These are phyloP conservation scores for fruit fly (Drosophila melanogaster) DNA, from an alignment of 1,140 invertebrate species.

Conservation along the genomic window DNA sequence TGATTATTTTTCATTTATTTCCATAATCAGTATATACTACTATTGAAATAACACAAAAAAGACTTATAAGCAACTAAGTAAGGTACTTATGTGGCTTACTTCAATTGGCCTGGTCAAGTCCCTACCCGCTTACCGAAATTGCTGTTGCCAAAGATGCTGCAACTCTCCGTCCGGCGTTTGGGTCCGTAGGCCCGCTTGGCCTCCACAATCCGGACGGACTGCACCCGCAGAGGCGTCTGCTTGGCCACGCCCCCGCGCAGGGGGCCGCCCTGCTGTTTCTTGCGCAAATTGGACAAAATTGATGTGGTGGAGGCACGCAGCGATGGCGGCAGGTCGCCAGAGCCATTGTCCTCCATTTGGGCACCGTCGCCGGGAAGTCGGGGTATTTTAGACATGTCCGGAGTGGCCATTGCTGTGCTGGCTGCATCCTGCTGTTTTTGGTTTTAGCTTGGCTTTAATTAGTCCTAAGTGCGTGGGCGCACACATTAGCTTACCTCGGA, in stretches of 20 bases:
- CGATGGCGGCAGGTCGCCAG: slow-evolving; percentile 65
- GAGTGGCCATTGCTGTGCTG: slow-evolving; percentile 36
- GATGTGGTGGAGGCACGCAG: slow-evolving; percentile 73
- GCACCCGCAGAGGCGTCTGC: slow-evolving; percentile 74
- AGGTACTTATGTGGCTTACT: background rate
- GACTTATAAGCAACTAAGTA: background rate
- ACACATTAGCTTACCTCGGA: slow-evolving; percentile 62
- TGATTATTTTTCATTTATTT: too few relatives aligned
- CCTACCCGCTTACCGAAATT: slow-evolving; percentile 69
- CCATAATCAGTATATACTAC: background rate
- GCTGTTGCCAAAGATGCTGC: slow-evolving; percentile 81
- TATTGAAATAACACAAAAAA: too few relatives aligned
- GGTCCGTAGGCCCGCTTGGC: slow-evolving; percentile 69
- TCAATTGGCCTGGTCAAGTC: background rate
- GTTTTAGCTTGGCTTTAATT: slow-evolving; percentile 72
- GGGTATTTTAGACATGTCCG: slow-evolving; percentile 84
- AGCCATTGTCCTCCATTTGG: slow-evolving; percentile 75
- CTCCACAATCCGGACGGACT: slow-evolving; percentile 81
- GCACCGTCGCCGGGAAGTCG: slow-evolving; percentile 85
- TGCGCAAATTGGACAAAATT: slow-evolving; percentile 76
- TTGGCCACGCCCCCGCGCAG: slow-evolving; percentile 47
- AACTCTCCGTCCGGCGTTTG: slow-evolving; percentile 79
- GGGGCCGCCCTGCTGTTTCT: slow-evolving; percentile 56
- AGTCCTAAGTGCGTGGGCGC: slow-evolving; percentile 66
- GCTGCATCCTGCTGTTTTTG: slow-evolving; percentile 66